These are phyloP conservation scores for Rotaria macrura DNA, from an alignment of 2,888 invertebrate species.

Conservation along the genomic window DNA sequence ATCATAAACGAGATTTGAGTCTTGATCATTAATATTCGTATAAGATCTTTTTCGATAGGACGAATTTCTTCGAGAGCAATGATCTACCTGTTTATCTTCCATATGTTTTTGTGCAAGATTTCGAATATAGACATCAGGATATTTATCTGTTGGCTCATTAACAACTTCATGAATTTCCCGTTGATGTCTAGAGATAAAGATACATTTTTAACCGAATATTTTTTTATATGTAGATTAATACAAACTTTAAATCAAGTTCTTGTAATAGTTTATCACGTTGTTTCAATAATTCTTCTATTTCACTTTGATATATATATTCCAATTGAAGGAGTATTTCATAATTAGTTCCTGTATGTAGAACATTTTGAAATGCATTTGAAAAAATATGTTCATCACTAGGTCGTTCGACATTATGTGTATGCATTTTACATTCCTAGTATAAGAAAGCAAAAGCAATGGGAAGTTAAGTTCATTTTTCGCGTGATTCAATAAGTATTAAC, in stretches of 20 bases:
- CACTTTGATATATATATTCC: background rate
- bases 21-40: too few relatives aligned
- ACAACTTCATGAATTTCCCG: background rate
- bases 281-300: background rate
- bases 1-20: too few relatives aligned
- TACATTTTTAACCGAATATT: too few relatives aligned
- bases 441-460: background rate
- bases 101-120: constrained; percentile 16
- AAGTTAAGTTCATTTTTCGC: background rate
- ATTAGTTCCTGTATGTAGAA: background rate
- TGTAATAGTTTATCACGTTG: background rate
- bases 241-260: background rate
- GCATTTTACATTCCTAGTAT: background rate
- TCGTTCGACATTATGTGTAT: background rate
- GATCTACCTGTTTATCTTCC: constrained; percentile 13
- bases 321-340: background rate
- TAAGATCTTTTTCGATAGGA: too few relatives aligned
- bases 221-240: too few relatives aligned
- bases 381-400: constrained; percentile 4
- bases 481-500: background rate
- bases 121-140: background rate
- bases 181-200: background rate
- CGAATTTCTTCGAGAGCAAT: too few relatives aligned
- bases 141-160: background rate
- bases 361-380: background rate